Conservation (phyloP, 1,140 invertebrate genomes). For the Meloidogyne floridensis region DNA sequence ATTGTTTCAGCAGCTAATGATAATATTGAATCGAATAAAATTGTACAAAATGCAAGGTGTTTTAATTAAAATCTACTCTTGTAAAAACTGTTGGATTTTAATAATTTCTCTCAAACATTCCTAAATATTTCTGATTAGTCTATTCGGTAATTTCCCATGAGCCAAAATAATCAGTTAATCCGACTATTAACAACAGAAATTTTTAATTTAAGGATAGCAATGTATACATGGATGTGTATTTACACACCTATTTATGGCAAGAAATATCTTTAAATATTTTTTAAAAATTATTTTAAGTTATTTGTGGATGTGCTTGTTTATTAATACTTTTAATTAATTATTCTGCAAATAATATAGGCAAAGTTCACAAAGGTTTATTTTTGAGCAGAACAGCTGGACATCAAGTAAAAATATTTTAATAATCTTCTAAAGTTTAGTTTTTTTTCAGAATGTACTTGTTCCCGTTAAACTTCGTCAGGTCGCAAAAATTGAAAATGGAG, state of each 20-base stretch:
- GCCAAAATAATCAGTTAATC: no score
- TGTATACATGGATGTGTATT: constrained; percentile 62
- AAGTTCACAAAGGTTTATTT: constrained; percentile 27
- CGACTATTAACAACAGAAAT: no score
- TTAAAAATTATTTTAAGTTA: constrained; percentile 3
- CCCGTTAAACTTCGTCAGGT: constrained; percentile 29
- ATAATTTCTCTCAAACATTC: no score
- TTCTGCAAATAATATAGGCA: background rate
- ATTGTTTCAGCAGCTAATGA: constrained; percentile 8
- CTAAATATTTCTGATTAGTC: no score
- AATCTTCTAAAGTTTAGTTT: background rate
- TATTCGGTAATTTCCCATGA: no score
- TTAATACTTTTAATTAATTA: constrained; percentile 18
- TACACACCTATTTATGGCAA: constrained; percentile 57
- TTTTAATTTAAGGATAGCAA: constrained; percentile 45
- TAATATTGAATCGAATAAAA: constrained; percentile 44
- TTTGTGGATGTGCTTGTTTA: constrained; percentile 16
- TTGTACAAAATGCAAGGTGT: constrained; percentile 57
- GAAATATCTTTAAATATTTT: background rate
- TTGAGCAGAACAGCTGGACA: constrained; percentile 16
- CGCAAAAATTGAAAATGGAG: constrained; percentile 17
- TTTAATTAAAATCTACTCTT: background rate
- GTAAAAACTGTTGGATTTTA: no score
- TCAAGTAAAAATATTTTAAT: constrained; percentile 11
- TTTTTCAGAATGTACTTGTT: constrained; percentile 23